Base-by-base conservation (phyloP, 2,797 vertebrate genomes). In the Malacoraja senta region DNA sequence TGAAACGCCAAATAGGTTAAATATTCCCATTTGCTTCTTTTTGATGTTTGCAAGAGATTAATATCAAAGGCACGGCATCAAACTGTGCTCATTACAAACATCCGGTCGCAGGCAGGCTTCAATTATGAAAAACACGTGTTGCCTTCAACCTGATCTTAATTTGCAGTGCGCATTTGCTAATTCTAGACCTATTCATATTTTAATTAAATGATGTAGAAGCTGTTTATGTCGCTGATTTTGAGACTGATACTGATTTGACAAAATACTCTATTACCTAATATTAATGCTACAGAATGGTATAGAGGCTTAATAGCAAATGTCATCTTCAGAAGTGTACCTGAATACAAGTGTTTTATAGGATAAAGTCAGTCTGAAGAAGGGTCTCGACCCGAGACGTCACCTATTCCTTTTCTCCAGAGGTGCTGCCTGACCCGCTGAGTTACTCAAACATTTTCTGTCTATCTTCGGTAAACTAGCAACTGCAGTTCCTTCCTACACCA, bases 31-130 rank as follows among this genome's bases (percentile, higher is more conserved):
- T 63, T 15, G 29, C 58, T 84, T 84, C 58, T 88, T 88, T 88
- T 65, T 88, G 58, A 63, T 88, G 26, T 65, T 88, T 6, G 61
- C 61, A 65, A 88, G 13, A 65, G 61, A 88, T 88, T 88, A 88
- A 88, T 88, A 65, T 88, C 84, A 88, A 88, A 88, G 61, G n/a
- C 63, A 68, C 63, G 29, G 44, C 38, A 86, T 86, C 83, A 86
- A 88, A 88, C 61, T 68, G 79, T 53, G 84, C 84, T 17, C 65
- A 88, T 88, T 88, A 21, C 61, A 88, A 88, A 68, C 61, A 65
- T 88, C 61, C 84, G 84, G 84, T 88, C 10, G n/a, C 8, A 68
- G 63, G 21, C 84, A 88, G 83, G 15, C 63, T 65, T 86, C 83
- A 86, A 58, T 86, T 61, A 86, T 88, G n/a, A 68, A 68, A 88